Percentiles rank a stretch among this genome's conserved stretches.
These are phyloP conservation scores for Leptocoma aspasia DNA, from an alignment of 2,113 vertebrate genomes.

Conservation along the genomic window DNA sequence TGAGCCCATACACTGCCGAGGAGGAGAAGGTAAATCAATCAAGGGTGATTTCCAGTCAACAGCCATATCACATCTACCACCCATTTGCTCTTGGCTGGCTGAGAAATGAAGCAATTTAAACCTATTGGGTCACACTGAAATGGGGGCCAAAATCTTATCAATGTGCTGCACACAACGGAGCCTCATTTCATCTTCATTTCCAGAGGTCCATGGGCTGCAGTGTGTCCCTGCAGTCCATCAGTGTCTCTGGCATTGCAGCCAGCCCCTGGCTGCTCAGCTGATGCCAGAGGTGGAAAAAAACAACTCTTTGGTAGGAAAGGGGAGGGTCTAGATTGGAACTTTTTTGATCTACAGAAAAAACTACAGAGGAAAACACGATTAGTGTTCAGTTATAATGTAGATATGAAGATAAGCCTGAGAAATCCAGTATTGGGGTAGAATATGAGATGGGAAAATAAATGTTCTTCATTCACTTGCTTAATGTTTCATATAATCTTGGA, in stretches of 20 bases:
- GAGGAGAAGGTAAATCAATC: constrained; percentile 52
- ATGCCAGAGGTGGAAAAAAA: neutral
- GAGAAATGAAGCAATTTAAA: constrained; percentile 61
- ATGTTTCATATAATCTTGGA: constrained; percentile 40
- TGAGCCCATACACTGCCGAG: neutral
- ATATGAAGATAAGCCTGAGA: constrained; percentile 27
- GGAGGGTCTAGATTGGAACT: neutral
- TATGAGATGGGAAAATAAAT: constrained; percentile 7
- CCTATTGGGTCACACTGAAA: constrained; percentile 39
- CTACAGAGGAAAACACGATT: neutral
- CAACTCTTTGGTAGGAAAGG: neutral
- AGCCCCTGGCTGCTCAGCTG: neutral
- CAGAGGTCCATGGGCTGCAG: neutral
- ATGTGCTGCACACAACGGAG: neutral
- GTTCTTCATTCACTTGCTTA: constrained; percentile 49
- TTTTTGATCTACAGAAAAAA: neutral
- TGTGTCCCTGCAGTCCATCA: neutral
- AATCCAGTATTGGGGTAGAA: constrained; percentile 28
- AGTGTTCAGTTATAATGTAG: neutral
- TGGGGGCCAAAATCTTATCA: constrained; percentile 23
- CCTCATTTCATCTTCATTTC: constrained; percentile 34
- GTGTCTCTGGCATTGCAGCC: neutral
- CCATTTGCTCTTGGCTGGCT: constrained; percentile 51
- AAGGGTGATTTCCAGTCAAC: constrained; percentile 52
- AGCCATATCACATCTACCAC: constrained; percentile 44